phyloP scores from a whole-genome alignment of 2,113 vertebrate species.

The Hippolais icterina region DNA sequence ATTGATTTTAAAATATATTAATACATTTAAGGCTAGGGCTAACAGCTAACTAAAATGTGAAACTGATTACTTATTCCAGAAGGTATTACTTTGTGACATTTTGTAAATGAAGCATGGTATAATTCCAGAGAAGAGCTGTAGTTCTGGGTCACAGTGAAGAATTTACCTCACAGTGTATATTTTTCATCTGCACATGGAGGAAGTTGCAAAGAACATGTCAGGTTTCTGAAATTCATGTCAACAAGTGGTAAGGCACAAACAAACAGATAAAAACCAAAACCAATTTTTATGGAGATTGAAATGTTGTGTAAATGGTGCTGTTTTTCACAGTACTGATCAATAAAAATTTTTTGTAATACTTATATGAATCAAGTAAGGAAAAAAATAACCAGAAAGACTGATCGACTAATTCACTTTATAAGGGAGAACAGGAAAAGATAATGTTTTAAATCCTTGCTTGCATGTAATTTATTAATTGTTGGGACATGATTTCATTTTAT shows the following conservation, averaged over 20 bases:
- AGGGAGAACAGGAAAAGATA: background rate
- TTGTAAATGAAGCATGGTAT: background rate
- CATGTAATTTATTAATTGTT: background rate
- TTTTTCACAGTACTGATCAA: background rate
- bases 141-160: background rate
- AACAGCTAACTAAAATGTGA: background rate
- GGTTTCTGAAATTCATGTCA: background rate
- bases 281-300: background rate
- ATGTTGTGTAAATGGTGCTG: background rate
- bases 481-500: background rate
- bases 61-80: background rate
- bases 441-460: background rate
- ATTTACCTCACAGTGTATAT: background rate
- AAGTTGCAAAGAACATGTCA: background rate
- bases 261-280: background rate
- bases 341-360: background rate
- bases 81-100: background rate
- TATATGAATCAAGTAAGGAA: background rate
- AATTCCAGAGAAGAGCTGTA: background rate
- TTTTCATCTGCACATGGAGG: background rate
- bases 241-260: background rate
- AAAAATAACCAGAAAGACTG: background rate
- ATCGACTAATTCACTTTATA: background rate
- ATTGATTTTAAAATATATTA: background rate
- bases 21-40: background rate